These are phyloP conservation scores for Lysandra coridon DNA, from an alignment of 2,888 invertebrate species.

Conservation along the genomic window DNA sequence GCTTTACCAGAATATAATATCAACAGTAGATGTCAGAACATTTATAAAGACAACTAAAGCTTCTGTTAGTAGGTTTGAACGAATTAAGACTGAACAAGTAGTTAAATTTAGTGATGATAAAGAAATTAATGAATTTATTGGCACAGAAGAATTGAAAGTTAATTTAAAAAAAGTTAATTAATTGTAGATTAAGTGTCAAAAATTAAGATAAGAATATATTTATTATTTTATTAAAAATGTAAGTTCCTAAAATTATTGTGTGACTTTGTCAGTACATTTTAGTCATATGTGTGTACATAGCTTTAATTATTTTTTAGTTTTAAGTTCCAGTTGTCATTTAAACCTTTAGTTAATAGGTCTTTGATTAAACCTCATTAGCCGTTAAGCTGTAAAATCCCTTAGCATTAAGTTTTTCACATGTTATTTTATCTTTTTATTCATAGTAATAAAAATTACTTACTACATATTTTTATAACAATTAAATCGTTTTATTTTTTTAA, in stretches of 20 bases:
- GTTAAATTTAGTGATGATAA: slow-evolving; percentile 40
- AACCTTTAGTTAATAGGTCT: too few relatives aligned
- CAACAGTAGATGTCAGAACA: slow-evolving; percentile 37
- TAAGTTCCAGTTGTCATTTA: not conserved
- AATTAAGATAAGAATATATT: not conserved
- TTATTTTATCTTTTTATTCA: too few relatives aligned
- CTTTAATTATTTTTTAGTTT: not conserved
- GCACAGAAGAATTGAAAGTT: slow-evolving; percentile 31
- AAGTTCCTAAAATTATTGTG: too few relatives aligned
- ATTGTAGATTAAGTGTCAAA: not conserved
- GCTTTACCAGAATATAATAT: slow-evolving; percentile 37
- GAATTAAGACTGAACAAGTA: slow-evolving; percentile 44
- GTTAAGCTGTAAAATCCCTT: too few relatives aligned
- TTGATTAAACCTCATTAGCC: too few relatives aligned
- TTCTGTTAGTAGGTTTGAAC: slow-evolving; percentile 40
- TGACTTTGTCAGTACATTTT: not conserved
- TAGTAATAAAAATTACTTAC: too few relatives aligned
- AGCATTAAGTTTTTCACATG: not conserved
- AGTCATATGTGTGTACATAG: not conserved
- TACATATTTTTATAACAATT: too few relatives aligned
- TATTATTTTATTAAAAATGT: too few relatives aligned
- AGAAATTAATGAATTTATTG: slow-evolving; percentile 44
- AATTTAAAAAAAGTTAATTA: slow-evolving; percentile 15
- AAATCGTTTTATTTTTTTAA: too few relatives aligned
- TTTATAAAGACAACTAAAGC: slow-evolving; percentile 41